Evolutionary conservation across 2,113 vertebrate species (phyloP).

Genomic region (Macrotus californicus): DNA sequence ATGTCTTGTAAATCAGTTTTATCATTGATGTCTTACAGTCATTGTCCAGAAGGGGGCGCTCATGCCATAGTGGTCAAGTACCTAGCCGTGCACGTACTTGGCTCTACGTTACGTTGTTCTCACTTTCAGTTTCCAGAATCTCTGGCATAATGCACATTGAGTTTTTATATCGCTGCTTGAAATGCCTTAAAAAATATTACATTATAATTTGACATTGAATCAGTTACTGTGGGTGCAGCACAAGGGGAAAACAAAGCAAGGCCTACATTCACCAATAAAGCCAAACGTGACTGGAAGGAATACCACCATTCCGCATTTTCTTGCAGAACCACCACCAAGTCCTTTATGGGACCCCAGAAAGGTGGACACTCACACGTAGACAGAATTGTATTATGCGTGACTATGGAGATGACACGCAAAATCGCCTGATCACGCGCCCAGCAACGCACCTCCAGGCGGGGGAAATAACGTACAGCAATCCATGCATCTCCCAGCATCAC

Average conservation of each 20-base stretch:
- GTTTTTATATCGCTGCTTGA: neutral
- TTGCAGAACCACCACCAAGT: neutral
- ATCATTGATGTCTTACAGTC: neutral
- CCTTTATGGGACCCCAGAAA: neutral
- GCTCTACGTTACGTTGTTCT: neutral
- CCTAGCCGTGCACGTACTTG: fast-evolving
- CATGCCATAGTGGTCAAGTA: neutral
- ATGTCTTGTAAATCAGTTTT: neutral
- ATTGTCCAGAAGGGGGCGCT: constrained; percentile 39
- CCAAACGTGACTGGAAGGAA: neutral
- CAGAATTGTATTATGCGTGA: neutral
- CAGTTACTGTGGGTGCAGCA: neutral
- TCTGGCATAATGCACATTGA: neutral
- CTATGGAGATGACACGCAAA: neutral
- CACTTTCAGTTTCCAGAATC: neutral
- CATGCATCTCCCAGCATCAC: neutral
- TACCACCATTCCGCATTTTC: neutral
- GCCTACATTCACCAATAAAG: neutral
- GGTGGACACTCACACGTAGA: neutral
- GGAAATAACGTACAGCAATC: neutral
- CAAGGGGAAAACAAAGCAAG: neutral
- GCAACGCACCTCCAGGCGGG: neutral
- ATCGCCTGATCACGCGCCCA: neutral
- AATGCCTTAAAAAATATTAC: neutral
- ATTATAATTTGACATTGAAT: neutral